Conservation (phyloP, 2,113 vertebrate species). For the Mormoops blainvillei region DNA sequence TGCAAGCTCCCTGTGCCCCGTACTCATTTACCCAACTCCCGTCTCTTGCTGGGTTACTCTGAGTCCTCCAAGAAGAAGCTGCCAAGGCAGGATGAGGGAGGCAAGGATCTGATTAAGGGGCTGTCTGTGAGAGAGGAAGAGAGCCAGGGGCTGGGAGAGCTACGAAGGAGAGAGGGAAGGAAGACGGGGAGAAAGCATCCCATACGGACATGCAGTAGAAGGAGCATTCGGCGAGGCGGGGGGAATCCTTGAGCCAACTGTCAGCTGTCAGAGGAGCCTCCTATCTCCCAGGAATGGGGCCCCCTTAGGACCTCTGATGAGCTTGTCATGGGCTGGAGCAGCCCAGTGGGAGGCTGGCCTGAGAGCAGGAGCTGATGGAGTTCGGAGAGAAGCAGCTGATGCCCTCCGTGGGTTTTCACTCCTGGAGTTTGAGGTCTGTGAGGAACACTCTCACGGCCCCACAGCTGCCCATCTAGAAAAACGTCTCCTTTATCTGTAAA, state of each 20-base stretch:
- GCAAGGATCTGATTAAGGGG: neutral
- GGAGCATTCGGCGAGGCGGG: neutral
- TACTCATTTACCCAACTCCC: neutral
- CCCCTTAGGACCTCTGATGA: neutral
- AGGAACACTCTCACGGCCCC: neutral
- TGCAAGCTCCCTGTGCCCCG: neutral
- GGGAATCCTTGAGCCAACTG: neutral
- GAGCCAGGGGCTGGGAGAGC: neutral
- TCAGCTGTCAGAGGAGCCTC: neutral
- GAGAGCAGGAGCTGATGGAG: neutral
- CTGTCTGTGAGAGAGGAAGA: neutral
- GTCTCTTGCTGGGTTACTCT: neutral
- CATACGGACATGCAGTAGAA: neutral
- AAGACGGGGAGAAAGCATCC: neutral
- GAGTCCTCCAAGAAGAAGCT: neutral
- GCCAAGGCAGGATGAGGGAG: neutral
- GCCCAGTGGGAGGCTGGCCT: neutral
- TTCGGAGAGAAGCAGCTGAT: neutral
- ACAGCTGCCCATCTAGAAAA: neutral
- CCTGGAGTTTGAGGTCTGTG: neutral
- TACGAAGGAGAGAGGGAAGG: neutral
- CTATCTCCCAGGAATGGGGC: neutral
- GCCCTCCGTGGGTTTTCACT: neutral
- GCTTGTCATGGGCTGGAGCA: neutral
- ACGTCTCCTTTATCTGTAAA: constrained; percentile 39